These are phyloP conservation scores for Petrocephalus schoutedeni DNA, from an alignment of 2,797 vertebrate genomes.

Conservation along the genomic window DNA sequence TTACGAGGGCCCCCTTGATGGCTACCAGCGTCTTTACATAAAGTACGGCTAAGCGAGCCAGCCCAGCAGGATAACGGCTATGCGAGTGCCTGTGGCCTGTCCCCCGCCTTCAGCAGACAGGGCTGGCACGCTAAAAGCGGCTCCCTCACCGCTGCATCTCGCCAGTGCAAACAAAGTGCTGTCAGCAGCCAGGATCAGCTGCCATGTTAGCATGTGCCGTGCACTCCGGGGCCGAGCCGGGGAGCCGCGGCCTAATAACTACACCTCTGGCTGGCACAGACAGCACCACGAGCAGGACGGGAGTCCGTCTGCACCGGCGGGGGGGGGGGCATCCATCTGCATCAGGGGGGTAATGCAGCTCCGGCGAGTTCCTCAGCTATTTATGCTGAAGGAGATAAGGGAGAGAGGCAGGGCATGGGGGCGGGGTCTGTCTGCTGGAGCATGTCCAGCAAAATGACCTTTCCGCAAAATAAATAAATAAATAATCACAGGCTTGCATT, in stretches of 20 bases:
- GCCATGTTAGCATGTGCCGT: background rate
- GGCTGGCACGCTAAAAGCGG: background rate
- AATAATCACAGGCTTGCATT: conserved; percentile 19
- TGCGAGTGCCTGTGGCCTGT: background rate
- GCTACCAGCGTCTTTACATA: background rate
- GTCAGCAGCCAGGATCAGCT: background rate
- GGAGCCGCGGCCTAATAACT: background rate
- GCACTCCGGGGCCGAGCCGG: background rate
- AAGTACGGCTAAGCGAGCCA: background rate
- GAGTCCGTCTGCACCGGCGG: background rate
- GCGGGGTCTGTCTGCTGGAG: background rate
- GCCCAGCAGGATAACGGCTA: background rate
- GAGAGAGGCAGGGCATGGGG: background rate
- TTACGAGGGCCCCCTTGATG: background rate
- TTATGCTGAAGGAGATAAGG: background rate
- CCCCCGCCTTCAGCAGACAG: background rate
- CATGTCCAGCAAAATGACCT: conserved; percentile 23
- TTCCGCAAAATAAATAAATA: conserved; percentile 21
- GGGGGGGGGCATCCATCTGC: background rate
- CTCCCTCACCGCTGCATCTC: background rate
- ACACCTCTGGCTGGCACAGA: background rate
- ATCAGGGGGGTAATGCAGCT: background rate
- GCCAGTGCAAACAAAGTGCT: background rate
- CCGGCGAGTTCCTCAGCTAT: background rate
- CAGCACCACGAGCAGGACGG: background rate